Base-by-base conservation (phyloP, 2,113 vertebrate species). In the Anolis carolinensis region DNA sequence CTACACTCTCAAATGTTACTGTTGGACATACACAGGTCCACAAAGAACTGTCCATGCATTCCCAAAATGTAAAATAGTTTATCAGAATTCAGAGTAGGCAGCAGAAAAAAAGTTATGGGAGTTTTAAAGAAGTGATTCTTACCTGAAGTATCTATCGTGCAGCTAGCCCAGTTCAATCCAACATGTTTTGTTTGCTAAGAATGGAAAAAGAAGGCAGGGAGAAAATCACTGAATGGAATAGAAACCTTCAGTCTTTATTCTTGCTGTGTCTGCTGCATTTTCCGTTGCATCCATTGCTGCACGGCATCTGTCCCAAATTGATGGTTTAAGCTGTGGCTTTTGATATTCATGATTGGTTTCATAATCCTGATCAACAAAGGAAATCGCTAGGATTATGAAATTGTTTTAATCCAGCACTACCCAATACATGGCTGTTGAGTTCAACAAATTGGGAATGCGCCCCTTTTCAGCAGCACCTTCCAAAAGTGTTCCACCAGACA, bases 341-440 rank as follows among this genome's bases (percentile, higher is more conserved):
- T 95, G 94, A 95, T 95, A 94, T 95, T 93, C 75, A 70, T 93
- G 95, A 95, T 94, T 96, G 95, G 93, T 94, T 95, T 95, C 94
- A 95, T 96, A 96, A 96, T 96, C 95, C 95, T 77, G 77, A 94
- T 93, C 91, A 90, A 94, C 77, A 86, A 86, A 94, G 93, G 93
- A 95, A 95, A 93, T 92, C 89, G 71, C 89, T 87, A 67, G 95
- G 95, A 95, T 96, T 95, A 96, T 93, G 86, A 94, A 93, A 94
- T 93, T 93, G 92, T 94, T 94, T 93, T 93, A 94, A 95, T 95
- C 94, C 90, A 55, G 68, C 82, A 80, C 59, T 7, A 79, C 85
- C 89, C 88, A 62, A 20, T 90, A 82, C 11, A 0, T n/a, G 0
- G 79, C 0, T 25, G 87, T 65, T 39, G 80, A 32, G 71, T 87